A percentile compares a stretch with the other conserved stretches of the same genome.
Conservation (phyloP, 1,140 invertebrate genomes). For the Ruditapes philippinarum region DNA sequence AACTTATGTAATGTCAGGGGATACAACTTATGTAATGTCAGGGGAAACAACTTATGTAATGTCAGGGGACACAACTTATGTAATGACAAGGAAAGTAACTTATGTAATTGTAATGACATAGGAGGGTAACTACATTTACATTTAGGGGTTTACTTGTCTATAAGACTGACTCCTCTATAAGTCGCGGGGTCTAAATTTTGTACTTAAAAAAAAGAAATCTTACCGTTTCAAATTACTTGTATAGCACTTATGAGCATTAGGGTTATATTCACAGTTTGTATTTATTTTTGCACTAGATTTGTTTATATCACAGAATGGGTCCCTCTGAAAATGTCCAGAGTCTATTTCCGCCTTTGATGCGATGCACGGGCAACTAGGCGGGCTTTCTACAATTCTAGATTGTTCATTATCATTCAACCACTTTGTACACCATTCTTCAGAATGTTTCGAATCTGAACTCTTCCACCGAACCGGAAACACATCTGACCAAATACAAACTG, state of each 20-base stretch:
- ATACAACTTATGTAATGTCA: too few relatives aligned
- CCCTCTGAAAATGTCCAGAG: slow-evolving; percentile 76
- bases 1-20: too few relatives aligned
- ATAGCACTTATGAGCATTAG: slow-evolving; percentile 74
- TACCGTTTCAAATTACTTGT: slow-evolving; percentile 65
- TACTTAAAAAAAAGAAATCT: too few relatives aligned
- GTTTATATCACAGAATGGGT: slow-evolving; percentile 77
- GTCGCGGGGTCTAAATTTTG: too few relatives aligned
- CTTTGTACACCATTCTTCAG: slow-evolving; percentile 71
- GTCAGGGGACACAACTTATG: too few relatives aligned
- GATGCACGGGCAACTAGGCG: slow-evolving; percentile 78
- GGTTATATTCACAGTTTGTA: slow-evolving; percentile 79
- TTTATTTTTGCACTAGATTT: slow-evolving; percentile 10
- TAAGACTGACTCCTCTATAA: too few relatives aligned
- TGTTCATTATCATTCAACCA: slow-evolving; percentile 76
- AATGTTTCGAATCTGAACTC: slow-evolving; percentile 31
- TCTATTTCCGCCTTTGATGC: slow-evolving; percentile 77
- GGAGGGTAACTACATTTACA: too few relatives aligned
- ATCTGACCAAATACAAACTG: slow-evolving; percentile 80
- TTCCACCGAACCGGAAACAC: slow-evolving; percentile 79
- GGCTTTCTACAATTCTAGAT: slow-evolving; percentile 19
- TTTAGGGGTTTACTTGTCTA: too few relatives aligned
- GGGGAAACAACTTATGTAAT: too few relatives aligned
- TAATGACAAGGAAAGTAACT: too few relatives aligned
- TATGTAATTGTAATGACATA: too few relatives aligned